These are phyloP conservation scores for Gorsachius goisagi DNA, from an alignment of 2,113 vertebrate genomes.

Conservation along the genomic window DNA sequence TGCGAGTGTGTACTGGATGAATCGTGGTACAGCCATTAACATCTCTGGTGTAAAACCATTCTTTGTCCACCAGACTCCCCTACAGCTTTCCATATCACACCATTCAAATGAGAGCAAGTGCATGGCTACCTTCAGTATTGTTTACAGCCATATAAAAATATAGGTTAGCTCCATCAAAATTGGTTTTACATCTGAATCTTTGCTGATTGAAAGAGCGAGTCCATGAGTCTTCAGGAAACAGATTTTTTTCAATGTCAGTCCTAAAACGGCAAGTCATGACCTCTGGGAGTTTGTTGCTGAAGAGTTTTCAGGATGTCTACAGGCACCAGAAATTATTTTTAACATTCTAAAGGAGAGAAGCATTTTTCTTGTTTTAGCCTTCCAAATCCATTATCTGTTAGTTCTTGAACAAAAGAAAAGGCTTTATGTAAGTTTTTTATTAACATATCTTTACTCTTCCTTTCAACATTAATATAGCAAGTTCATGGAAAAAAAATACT, in stretches of 20 bases:
- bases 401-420: background rate
- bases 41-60: background rate
- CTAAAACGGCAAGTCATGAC: background rate
- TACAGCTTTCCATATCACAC: background rate
- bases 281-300: background rate
- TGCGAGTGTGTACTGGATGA: background rate
- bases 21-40: background rate
- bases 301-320: background rate
- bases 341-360: background rate
- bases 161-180: background rate
- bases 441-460: background rate
- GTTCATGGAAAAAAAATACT: background rate
- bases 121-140: background rate
- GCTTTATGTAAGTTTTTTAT: background rate
- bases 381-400: background rate
- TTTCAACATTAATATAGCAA: background rate
- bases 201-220: background rate
- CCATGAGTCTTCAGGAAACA: background rate
- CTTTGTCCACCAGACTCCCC: background rate
- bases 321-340: background rate
- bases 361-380: background rate
- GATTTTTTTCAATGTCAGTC: background rate
- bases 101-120: background rate
- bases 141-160: background rate
- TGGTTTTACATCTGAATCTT: background rate